Evolutionary conservation across 2,888 invertebrate species (phyloP).

Genomic region (Macrophya alboannulata): DNA sequence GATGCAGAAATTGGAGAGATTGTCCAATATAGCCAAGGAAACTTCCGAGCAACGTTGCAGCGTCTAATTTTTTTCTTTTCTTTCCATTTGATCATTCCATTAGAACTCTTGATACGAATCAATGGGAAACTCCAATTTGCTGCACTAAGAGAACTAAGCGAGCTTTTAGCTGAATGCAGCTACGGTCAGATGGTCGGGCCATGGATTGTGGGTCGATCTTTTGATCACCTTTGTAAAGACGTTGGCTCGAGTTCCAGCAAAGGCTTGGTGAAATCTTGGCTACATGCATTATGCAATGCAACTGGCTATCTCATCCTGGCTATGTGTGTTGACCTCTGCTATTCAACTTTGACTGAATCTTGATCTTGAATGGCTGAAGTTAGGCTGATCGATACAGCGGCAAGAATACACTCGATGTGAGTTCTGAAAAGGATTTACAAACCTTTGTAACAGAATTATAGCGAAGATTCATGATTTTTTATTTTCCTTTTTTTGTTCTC

Average conservation of each 20-base stretch:
- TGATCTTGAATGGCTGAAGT: conserved; percentile 11
- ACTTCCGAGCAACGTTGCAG: neutral
- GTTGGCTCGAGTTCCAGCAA: neutral
- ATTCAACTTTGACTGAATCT: conserved; percentile 16
- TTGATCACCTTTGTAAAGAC: conserved; percentile 43
- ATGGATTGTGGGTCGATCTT: conserved; percentile 30
- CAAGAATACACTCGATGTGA: neutral
- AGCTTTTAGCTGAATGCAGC: conserved; percentile 27
- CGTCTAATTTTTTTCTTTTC: neutral
- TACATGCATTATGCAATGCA: conserved; percentile 32
- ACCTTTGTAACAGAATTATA: neutral
- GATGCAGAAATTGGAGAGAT: neutral
- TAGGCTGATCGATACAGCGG: neutral
- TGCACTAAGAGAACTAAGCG: conserved; percentile 7
- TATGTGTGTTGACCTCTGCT: conserved; percentile 6
- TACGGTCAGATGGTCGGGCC: conserved; percentile 32
- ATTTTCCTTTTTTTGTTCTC: neutral
- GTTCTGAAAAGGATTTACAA: neutral
- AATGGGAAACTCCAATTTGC: neutral
- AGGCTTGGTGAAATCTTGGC: conserved; percentile 13
- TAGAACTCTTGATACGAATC: neutral
- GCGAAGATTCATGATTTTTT: neutral
- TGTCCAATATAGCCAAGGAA: neutral
- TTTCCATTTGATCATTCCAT: neutral
- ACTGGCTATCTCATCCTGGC: neutral